Percentiles rank a stretch among this genome's conserved stretches.
Conservation (phyloP, 1,140 invertebrate species). For the Ladona fulva region DNA sequence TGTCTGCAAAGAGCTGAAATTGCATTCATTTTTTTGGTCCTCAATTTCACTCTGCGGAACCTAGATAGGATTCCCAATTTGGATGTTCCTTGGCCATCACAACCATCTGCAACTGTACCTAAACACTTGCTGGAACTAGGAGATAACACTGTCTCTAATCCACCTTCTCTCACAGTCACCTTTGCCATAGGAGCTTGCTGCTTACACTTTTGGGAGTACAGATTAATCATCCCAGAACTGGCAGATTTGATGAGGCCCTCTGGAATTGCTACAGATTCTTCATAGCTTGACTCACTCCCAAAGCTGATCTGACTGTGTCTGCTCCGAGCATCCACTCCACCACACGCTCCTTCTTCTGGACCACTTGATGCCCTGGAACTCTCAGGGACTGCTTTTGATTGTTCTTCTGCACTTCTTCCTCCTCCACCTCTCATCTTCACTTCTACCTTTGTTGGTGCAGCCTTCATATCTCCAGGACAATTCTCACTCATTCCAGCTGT, state of each 20-base stretch:
- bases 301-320: constrained; percentile 46
- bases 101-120: constrained; percentile 22
- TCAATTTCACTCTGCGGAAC: constrained; percentile 45
- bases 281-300: constrained; percentile 43
- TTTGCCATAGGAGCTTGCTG: constrained; percentile 30
- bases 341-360: constrained; percentile 38
- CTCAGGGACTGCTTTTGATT: constrained; percentile 38
- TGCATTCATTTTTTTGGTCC: constrained; percentile 42
- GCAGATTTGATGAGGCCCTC: constrained; percentile 50
- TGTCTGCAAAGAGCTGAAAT: constrained; percentile 54
- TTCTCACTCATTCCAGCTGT: not conserved
- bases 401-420: constrained; percentile 17
- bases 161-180: constrained; percentile 25
- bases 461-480: too few species aligned
- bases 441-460: too few species aligned
- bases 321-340: constrained; percentile 26
- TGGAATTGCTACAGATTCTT: constrained; percentile 22
- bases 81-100: constrained; percentile 44
- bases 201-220: constrained; percentile 25
- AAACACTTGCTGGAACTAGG: constrained; percentile 30
- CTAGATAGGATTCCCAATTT: constrained; percentile 49
- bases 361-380: constrained; percentile 52
- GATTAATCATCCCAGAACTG: constrained; percentile 61
- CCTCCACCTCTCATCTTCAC: constrained; percentile 8
- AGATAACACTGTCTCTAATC: constrained; percentile 28